A percentile compares a stretch with the other conserved stretches of the same genome.
Conservation (phyloP, 2,113 vertebrate species). For the Corythaeola cristata region DNA sequence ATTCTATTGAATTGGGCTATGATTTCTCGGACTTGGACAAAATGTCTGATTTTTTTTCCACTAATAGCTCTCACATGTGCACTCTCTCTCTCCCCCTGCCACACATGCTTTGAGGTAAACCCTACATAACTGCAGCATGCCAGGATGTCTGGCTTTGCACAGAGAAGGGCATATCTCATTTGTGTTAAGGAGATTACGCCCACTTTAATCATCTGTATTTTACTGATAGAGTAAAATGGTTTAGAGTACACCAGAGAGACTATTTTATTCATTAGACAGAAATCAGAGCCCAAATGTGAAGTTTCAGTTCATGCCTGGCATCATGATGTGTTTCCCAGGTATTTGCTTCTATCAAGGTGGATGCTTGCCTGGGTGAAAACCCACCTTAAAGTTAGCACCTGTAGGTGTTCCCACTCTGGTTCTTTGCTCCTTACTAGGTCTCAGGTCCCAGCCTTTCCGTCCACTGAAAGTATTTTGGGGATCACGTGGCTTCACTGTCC, state of each 20-base stretch:
- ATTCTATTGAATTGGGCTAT: background rate
- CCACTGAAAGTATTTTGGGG: background rate
- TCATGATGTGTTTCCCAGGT: background rate
- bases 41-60: background rate
- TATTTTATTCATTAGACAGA: background rate
- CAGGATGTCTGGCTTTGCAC: background rate
- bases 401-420: accelerated
- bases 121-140: background rate
- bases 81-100: background rate
- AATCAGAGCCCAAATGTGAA: background rate
- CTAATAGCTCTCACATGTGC: accelerated
- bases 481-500: background rate
- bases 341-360: background rate
- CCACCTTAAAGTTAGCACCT: background rate
- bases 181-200: background rate
- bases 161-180: background rate
- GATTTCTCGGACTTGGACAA: background rate
- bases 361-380: background rate
- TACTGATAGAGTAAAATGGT: background rate
- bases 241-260: background rate
- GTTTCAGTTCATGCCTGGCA: background rate
- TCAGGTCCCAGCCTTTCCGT: background rate
- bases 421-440: background rate
- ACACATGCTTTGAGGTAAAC: background rate
- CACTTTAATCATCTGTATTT: background rate